These are phyloP conservation scores for Paratilapia polleni DNA, from an alignment of 2,113 vertebrate species.

Conservation along the genomic window DNA sequence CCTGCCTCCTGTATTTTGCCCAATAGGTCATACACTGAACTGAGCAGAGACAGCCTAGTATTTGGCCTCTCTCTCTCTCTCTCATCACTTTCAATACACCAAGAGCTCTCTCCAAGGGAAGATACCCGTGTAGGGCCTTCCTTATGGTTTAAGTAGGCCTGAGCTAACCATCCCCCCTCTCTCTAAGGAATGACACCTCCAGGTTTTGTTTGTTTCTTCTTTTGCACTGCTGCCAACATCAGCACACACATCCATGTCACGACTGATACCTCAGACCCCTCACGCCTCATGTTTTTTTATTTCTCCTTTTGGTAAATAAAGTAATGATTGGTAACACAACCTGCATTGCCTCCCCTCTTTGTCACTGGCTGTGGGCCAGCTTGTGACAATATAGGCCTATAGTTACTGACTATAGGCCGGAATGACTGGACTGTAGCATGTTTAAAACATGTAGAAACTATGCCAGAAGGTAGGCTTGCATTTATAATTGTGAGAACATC, in stretches of 20 bases:
- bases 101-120: no score
- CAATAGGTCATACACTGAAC: no score
- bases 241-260: background rate
- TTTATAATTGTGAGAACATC: no score
- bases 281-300: background rate
- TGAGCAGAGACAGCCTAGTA: no score
- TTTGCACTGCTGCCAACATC: background rate
- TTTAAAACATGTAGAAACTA: no score
- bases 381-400: no score
- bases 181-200: background rate
- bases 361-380: background rate
- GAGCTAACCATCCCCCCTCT: background rate
- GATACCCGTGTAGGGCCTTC: slow-evolving; percentile 7
- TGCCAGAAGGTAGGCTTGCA: no score
- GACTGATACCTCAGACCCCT: background rate
- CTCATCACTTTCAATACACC: no score
- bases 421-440: no score
- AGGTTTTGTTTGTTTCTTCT: background rate
- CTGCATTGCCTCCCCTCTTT: background rate
- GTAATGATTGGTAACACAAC: background rate
- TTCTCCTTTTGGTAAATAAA: background rate
- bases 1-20: no score
- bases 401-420: no score
- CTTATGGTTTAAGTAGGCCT: background rate
- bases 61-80: no score